Evolutionary conservation across 2,113 vertebrate species (phyloP).

Genomic region (Scytalopus superciliaris): DNA sequence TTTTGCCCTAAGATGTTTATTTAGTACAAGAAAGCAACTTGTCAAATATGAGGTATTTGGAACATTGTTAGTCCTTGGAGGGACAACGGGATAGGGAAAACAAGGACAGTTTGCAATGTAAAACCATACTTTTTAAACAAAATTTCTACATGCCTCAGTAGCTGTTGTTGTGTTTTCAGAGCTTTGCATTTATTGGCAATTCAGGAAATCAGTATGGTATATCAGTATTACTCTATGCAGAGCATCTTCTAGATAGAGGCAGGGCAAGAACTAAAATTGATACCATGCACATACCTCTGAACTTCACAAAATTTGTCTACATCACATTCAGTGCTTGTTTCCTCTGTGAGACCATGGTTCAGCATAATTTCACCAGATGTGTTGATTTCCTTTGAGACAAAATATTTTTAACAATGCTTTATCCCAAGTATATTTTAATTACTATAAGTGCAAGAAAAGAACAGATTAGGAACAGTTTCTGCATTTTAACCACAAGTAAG

Average conservation of each 20-base stretch:
- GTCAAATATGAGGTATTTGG: neutral
- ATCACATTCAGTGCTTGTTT: neutral
- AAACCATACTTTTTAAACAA: neutral
- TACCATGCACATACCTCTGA: neutral
- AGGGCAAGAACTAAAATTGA: neutral
- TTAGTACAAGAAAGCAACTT: neutral
- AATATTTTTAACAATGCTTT: neutral
- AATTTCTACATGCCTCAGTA: neutral
- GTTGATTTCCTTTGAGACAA: neutral
- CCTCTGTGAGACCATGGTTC: neutral
- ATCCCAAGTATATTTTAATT: neutral
- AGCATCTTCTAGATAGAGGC: neutral
- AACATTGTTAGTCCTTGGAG: neutral
- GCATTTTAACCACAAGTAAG: neutral
- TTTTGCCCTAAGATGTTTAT: neutral
- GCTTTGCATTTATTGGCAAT: neutral
- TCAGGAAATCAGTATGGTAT: neutral
- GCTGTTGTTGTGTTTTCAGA: neutral
- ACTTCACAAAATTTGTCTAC: neutral
- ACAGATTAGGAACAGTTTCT: neutral
- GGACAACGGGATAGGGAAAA: fast-evolving
- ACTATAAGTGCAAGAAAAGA: neutral
- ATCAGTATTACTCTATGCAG: neutral
- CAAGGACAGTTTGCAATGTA: neutral
- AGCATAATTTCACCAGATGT: neutral